Conservation (phyloP, 2,888 invertebrate species). For the Heliconius ismenius region DNA sequence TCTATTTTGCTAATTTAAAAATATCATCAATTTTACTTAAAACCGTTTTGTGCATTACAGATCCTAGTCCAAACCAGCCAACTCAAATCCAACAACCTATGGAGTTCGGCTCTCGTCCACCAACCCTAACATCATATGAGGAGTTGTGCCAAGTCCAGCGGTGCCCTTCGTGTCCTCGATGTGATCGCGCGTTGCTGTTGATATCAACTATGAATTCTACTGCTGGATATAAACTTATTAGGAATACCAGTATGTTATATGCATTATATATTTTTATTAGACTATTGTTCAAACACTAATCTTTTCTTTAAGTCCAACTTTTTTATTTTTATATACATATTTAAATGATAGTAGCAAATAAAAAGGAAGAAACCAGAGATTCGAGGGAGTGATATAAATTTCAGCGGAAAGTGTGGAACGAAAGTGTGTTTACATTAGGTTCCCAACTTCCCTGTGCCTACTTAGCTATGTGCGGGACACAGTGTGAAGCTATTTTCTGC, state of each 20-base stretch:
- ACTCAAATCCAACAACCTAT: slow-evolving; percentile 61
- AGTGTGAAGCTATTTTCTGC: no score
- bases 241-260: slow-evolving; percentile 66
- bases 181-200: slow-evolving; percentile 69
- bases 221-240: slow-evolving; percentile 71
- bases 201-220: slow-evolving; percentile 80
- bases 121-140: slow-evolving; percentile 71
- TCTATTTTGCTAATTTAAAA: no score
- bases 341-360: no score
- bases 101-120: slow-evolving; percentile 72
- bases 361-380: no score
- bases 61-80: slow-evolving; percentile 63
- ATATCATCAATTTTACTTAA: background rate
- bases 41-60: slow-evolving; percentile 46
- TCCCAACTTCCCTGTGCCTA: no score
- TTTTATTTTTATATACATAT: no score
- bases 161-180: slow-evolving; percentile 73
- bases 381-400: no score
- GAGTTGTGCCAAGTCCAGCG: slow-evolving; percentile 73
- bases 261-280: background rate
- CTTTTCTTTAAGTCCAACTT: no score
- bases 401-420: no score
- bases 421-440: no score
- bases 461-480: no score
- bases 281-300: no score